These are phyloP conservation scores for Hystrix cristata DNA, from an alignment of 2,113 vertebrate species.

Conservation along the genomic window DNA sequence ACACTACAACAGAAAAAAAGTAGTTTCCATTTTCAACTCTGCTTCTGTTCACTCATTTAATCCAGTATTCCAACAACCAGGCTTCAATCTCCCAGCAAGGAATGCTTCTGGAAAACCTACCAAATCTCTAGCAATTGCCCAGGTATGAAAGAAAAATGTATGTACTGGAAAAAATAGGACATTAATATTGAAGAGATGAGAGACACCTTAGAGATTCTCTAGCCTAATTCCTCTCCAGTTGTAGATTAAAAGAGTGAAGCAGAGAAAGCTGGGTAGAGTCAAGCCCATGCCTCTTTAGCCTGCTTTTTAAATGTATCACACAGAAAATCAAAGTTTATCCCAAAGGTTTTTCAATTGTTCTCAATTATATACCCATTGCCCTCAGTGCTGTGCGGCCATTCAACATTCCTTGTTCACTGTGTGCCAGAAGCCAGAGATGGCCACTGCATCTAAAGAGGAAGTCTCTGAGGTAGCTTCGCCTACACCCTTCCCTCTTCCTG, in stretches of 20 bases:
- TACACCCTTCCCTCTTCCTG: background rate
- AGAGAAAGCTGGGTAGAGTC: background rate
- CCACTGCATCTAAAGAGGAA: background rate
- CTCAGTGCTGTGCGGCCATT: background rate
- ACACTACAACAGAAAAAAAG: background rate
- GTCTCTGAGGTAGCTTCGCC: background rate
- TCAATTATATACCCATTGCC: background rate
- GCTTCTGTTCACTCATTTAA: background rate
- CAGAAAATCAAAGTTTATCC: conserved; percentile 14
- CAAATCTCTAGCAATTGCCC: background rate
- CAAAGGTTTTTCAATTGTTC: conserved; percentile 34
- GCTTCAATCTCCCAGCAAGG: background rate
- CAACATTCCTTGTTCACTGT: background rate
- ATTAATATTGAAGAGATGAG: background rate
- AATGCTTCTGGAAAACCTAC: background rate
- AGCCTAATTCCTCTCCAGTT: background rate
- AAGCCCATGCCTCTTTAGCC: background rate
- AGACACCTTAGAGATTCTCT: background rate
- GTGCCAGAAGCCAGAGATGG: background rate
- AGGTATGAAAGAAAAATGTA: conserved; percentile 29
- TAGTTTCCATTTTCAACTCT: background rate
- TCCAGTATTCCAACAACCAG: background rate
- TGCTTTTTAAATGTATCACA: background rate
- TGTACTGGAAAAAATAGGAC: background rate
- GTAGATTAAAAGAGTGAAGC: background rate